These are phyloP conservation scores for Zaprionus gabonicus DNA, from an alignment of 1,140 invertebrate genomes.

Conservation along the genomic window DNA sequence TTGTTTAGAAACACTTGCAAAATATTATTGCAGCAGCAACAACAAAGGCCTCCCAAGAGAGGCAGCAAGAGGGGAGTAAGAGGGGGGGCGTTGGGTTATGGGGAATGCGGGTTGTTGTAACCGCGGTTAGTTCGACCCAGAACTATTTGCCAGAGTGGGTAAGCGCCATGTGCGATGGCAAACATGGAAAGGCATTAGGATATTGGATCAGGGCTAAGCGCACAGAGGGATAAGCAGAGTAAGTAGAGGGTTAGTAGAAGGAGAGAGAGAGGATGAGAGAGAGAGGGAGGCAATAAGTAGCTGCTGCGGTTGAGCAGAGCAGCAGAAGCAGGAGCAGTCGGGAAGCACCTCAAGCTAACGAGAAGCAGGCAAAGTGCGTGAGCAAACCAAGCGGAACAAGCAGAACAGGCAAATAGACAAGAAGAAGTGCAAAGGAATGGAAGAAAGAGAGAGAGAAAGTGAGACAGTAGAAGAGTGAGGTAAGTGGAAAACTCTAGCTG, in stretches of 20 bases:
- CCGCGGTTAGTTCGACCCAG: slow-evolving; percentile 9
- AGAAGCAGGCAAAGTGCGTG: slow-evolving; percentile 16
- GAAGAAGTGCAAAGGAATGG: not conserved
- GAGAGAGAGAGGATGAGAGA: not conserved
- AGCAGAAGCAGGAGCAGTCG: not conserved
- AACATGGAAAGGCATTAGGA: slow-evolving; percentile 58
- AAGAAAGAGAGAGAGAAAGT: not conserved
- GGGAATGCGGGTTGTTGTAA: slow-evolving; percentile 9
- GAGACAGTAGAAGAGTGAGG: not conserved
- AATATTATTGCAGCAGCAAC: slow-evolving; percentile 74
- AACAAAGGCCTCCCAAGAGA: slow-evolving; percentile 12
- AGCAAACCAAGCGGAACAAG: slow-evolving; percentile 22
- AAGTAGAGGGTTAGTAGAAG: not conserved
- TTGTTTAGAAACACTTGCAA: slow-evolving; percentile 81
- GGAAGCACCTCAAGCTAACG: not conserved
- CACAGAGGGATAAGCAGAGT: not conserved
- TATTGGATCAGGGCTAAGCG: slow-evolving; percentile 62
- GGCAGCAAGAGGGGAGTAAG: not conserved
- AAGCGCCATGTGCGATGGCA: slow-evolving; percentile 48
- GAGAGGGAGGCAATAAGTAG: slow-evolving; percentile 19
- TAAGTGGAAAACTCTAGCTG: slow-evolving; percentile 1
- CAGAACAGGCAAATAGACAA: not conserved
- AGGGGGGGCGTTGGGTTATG: not conserved
- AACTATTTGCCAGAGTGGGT: slow-evolving; percentile 16
- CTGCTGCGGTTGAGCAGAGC: slow-evolving; percentile 36